Conservation (phyloP, 2,888 invertebrate genomes). For the Tolmerus cingulatus region DNA sequence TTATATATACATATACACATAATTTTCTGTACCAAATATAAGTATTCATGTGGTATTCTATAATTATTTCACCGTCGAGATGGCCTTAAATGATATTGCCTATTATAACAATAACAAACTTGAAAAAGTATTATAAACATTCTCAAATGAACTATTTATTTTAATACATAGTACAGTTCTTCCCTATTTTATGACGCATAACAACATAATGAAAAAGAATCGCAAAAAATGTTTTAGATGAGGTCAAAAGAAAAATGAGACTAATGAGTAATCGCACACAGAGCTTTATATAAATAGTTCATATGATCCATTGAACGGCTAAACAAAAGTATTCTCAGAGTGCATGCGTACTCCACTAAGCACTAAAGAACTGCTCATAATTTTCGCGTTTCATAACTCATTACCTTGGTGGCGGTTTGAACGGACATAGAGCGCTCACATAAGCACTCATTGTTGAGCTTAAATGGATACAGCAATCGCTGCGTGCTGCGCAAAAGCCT, state of each 20-base stretch:
- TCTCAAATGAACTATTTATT: no score
- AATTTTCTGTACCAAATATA: no score
- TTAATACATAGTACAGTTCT: no score
- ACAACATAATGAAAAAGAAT: no score
- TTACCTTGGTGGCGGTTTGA: not conserved
- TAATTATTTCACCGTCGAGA: no score
- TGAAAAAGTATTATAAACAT: no score
- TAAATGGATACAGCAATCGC: not conserved
- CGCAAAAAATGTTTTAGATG: no score
- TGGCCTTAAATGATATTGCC: no score
- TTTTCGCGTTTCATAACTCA: not conserved
- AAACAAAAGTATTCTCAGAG: not conserved
- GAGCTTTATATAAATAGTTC: not conserved
- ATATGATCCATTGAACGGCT: not conserved
- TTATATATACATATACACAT: no score
- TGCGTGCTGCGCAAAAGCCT: not conserved
- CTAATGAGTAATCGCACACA: not conserved
- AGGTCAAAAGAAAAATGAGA: not conserved
- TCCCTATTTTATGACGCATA: no score
- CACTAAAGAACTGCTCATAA: not conserved
- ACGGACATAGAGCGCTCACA: not conserved
- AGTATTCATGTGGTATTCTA: no score
- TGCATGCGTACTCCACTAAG: not conserved
- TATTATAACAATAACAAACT: no score
- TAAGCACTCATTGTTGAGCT: not conserved